Evolutionary conservation across 2,797 vertebrate species (phyloP), one percentile per base, ranked within the genome.

Genomic region (Thaleichthys pacificus): DNA sequence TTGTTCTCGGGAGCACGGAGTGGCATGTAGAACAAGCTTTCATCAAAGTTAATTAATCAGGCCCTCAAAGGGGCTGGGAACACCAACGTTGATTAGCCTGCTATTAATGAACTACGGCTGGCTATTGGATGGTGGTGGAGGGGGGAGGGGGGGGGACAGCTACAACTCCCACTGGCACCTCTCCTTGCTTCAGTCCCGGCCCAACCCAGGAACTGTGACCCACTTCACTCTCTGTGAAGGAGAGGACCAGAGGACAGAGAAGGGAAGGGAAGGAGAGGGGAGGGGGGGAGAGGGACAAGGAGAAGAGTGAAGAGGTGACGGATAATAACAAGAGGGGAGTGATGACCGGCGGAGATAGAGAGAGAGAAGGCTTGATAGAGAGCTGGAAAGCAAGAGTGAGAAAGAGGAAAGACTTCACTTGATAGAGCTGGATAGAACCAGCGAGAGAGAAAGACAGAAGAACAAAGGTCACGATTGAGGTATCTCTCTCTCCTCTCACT

Each of bases 201-300:
- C 78, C 78, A 87, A 88, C 86, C 87, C 73, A 81, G 82, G 86
- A 90, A 77, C 80, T 57, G 30, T 90, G 90, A 91, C 91, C 90
- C 89, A 92, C 84, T 91, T 91, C 38, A 28, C 6, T 32, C 28
- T 51, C 42, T 15, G 85, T 86, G 60, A 77, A 80, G 80, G 42
- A 58, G 35, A 63, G 19, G 66, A 56, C 5, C 2, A 57, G 70
- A 82, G 26, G 66, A 51, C 3, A 28, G 15, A 22, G 51, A 12
- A 2, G 54, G 47, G 42, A 61, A 35, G 17, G 28, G n/a, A 56
- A 22, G 12, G 61, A 24, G 21, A 14, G 49, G 28, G 69, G 79
- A 77, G 67, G 14, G 54, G 21, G 17, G 15, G 24, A 56, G 24
- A 69, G 26, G 58, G 26, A 32, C 30, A 15, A 69, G 57, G 74